phyloP scores from a whole-genome alignment of 2,113 vertebrate genomes.

The Rhynchopsitta pachyrhyncha region DNA sequence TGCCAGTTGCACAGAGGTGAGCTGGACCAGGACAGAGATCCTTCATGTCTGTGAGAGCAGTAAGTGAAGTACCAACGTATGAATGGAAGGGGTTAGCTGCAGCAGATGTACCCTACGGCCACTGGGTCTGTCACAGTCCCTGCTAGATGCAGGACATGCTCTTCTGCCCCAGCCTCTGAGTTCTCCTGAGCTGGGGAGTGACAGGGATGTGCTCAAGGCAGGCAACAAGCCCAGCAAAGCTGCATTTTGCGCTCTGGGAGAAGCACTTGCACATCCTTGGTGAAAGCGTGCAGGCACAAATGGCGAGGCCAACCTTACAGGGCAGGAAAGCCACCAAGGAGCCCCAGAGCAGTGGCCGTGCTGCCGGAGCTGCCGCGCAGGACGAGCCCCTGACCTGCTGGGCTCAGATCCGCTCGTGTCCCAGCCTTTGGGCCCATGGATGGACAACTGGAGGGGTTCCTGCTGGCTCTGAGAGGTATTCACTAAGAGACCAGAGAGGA shows the following conservation, averaged over 20 bases:
- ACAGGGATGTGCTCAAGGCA: fast-evolving
- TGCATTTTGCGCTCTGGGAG: fast-evolving
- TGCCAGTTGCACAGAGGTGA: background rate
- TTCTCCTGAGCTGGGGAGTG: background rate
- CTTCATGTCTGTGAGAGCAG: background rate
- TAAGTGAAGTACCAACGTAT: fast-evolving
- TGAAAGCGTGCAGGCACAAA: background rate
- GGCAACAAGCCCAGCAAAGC: background rate
- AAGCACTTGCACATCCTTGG: background rate
- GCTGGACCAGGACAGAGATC: background rate
- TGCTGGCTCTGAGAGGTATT: background rate
- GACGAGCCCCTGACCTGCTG: fast-evolving
- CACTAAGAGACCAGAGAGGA: background rate
- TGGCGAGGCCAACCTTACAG: fast-evolving
- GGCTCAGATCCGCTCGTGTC: fast-evolving
- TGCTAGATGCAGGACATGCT: background rate
- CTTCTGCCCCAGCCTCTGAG: background rate
- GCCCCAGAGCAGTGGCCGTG: fast-evolving
- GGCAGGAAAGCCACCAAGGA: fast-evolving
- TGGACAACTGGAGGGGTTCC: fast-evolving
- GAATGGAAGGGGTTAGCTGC: background rate
- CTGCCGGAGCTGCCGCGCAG: background rate
- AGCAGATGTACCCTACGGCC: background rate
- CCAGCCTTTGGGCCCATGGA: fast-evolving
- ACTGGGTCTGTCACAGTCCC: background rate